phyloP scores from a whole-genome alignment of 2,888 invertebrate species.

The Lochmaea capreae region DNA sequence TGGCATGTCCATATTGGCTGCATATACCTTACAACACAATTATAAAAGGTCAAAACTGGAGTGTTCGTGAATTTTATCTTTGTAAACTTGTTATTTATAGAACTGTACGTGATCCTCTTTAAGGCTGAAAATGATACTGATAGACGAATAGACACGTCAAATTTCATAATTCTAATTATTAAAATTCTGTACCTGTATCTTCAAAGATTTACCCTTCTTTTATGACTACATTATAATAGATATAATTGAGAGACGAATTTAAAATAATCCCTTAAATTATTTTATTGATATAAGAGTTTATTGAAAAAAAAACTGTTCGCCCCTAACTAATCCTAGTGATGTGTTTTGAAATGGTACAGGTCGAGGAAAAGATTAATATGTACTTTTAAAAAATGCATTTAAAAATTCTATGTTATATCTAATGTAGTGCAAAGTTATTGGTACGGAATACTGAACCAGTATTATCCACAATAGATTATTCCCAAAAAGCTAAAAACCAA shows the following conservation, averaged over 20 bases:
- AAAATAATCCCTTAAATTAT: neutral
- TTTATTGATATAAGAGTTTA: neutral
- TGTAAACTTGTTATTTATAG: too few relatives aligned
- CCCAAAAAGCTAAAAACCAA: neutral
- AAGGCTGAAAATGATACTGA: too few relatives aligned
- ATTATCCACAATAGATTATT: constrained; percentile 1
- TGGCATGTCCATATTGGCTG: too few relatives aligned
- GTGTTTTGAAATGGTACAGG: constrained; percentile 21
- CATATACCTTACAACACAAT: too few relatives aligned
- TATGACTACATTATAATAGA: neutral
- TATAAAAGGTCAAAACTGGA: too few relatives aligned
- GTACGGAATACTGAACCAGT: constrained; percentile 31
- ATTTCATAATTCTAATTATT: too few relatives aligned
- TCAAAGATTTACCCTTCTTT: neutral
- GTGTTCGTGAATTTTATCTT: too few relatives aligned
- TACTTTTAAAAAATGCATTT: constrained; percentile 17
- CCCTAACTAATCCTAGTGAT: constrained; percentile 28
- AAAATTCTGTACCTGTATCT: too few relatives aligned
- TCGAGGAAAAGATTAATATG: constrained; percentile 13
- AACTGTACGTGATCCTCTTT: too few relatives aligned
- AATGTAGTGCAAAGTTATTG: constrained; percentile 23
- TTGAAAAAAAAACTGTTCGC: neutral
- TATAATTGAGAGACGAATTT: neutral
- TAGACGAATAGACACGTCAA: too few relatives aligned
- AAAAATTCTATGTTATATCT: constrained; percentile 7